Conservation (phyloP, 2,797 vertebrate species). For the Amniataba percoides region DNA sequence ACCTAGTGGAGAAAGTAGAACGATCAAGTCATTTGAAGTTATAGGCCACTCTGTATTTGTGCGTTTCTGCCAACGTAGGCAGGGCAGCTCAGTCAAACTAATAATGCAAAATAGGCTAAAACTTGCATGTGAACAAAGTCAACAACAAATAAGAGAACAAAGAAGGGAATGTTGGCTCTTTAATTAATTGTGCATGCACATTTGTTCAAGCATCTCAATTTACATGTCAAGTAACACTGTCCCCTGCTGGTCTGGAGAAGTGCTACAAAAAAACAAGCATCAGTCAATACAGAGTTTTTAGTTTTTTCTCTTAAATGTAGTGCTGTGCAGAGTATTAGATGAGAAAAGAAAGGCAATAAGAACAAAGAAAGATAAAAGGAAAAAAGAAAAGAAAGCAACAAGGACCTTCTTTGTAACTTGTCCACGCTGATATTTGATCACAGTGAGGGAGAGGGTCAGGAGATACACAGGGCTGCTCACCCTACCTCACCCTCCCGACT, state of each 20-base stretch:
- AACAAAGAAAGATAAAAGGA: background rate
- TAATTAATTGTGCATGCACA: slow-evolving; percentile 72
- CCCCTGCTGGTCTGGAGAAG: slow-evolving; percentile 78
- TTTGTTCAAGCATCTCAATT: slow-evolving; percentile 70
- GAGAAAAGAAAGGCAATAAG: background rate
- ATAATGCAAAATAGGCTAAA: slow-evolving; percentile 72
- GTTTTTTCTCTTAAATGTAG: slow-evolving; percentile 16
- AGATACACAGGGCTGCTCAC: slow-evolving; percentile 34
- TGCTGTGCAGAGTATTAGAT: background rate
- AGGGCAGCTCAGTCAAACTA: slow-evolving; percentile 69
- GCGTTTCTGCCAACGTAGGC: slow-evolving; percentile 75
- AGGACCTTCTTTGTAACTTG: slow-evolving; percentile 49
- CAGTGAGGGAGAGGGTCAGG: slow-evolving; percentile 36
- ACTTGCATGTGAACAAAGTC: slow-evolving; percentile 76
- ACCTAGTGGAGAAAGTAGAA: slow-evolving; percentile 80
- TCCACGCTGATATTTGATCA: slow-evolving; percentile 60
- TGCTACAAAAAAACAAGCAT: slow-evolving; percentile 35
- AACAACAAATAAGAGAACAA: slow-evolving; percentile 81
- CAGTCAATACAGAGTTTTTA: slow-evolving; percentile 10
- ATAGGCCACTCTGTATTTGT: slow-evolving; percentile 70
- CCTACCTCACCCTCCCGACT: slow-evolving; percentile 37
- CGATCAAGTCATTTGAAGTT: slow-evolving; percentile 83
- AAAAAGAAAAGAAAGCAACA: background rate
- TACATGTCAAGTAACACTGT: slow-evolving; percentile 72
- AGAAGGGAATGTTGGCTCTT: slow-evolving; percentile 67